Percentiles rank a stretch among this genome's conserved stretches.
Conservation (phyloP, 2,888 invertebrate species). For the Chydorus sphaericus region DNA sequence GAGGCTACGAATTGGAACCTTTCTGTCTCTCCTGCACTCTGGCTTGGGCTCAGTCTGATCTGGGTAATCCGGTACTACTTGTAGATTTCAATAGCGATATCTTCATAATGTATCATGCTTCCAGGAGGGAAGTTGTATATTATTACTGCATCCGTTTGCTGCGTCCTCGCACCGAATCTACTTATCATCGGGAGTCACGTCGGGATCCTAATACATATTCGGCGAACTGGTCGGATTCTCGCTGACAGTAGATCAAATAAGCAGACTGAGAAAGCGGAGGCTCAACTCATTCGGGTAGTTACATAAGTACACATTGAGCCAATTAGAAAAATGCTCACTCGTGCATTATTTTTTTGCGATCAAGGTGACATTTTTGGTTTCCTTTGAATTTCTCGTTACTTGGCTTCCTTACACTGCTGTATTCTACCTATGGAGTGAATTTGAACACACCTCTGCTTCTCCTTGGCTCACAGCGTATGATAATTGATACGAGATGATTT, state of each 20-base stretch:
- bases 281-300: constrained; percentile 2
- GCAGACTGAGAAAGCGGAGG: constrained; percentile 11
- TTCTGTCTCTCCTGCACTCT: constrained; percentile 21
- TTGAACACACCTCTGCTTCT: constrained; percentile 17
- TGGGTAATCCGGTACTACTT: too few relatives aligned
- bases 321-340: too few relatives aligned
- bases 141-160: constrained; percentile 16
- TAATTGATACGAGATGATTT: too few relatives aligned
- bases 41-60: too few relatives aligned
- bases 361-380: constrained; percentile 19
- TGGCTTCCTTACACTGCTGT: constrained; percentile 21
- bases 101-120: too few relatives aligned
- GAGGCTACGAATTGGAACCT: constrained; percentile 20
- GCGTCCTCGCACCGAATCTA: constrained; percentile 18
- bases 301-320: too few relatives aligned
- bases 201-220: constrained; percentile 19
- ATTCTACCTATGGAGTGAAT: constrained; percentile 17
- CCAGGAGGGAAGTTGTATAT: constrained; percentile 19
- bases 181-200: constrained; percentile 18
- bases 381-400: constrained; percentile 19
- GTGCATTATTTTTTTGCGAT: too few relatives aligned
- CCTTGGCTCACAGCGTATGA: constrained; percentile 19
- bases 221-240: constrained; percentile 15
- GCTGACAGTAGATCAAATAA: constrained; percentile 11
- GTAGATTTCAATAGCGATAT: too few relatives aligned